Evolutionary conservation across 1,140 invertebrate genomes (phyloP).

Genomic region (Drosophila orosa): DNA sequence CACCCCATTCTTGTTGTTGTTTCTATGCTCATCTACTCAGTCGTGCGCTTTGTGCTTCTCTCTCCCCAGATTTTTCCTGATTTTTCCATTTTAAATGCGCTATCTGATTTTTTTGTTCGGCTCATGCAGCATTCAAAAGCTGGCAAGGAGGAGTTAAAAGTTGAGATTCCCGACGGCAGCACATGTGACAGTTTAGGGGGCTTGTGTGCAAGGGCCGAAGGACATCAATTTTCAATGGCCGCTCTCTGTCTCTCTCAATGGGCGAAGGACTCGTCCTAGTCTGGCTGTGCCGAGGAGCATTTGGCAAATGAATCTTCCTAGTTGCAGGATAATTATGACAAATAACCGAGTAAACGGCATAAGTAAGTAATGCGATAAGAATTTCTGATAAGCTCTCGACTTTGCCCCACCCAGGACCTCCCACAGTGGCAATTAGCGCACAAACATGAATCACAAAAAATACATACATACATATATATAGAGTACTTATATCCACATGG

Average conservation of each 20-base stretch:
- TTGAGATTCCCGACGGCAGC: conserved; percentile 56
- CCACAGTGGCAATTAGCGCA: conserved; percentile 63
- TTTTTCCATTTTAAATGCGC: conserved; percentile 75
- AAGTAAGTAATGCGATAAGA: conserved; percentile 67
- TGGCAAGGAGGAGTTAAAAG: conserved; percentile 64
- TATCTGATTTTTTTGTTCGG: conserved; percentile 73
- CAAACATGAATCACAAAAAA: conserved; percentile 72
- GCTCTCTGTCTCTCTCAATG: conserved; percentile 12
- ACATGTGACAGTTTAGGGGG: conserved; percentile 33
- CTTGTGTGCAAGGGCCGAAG: conserved; percentile 13
- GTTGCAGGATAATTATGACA: conserved; percentile 63
- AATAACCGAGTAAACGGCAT: conserved; percentile 64
- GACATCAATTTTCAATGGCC: conserved; percentile 60
- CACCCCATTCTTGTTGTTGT: conserved; percentile 15
- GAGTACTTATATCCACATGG: conserved; percentile 14
- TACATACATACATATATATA: conserved; percentile 7
- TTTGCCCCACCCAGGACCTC: background rate
- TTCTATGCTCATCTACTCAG: conserved; percentile 67
- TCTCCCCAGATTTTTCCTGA: conserved; percentile 8
- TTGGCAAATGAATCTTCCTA: conserved; percentile 42
- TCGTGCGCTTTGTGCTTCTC: conserved; percentile 72
- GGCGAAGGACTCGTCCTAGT: conserved; percentile 3
- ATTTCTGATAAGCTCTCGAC: conserved; percentile 45
- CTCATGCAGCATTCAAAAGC: conserved; percentile 77
- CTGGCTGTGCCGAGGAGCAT: background rate